Evolutionary conservation across 2,113 vertebrate species (phyloP), one percentile per base, ranked within the genome.

Genomic region (Daphoenositta chrysoptera): DNA sequence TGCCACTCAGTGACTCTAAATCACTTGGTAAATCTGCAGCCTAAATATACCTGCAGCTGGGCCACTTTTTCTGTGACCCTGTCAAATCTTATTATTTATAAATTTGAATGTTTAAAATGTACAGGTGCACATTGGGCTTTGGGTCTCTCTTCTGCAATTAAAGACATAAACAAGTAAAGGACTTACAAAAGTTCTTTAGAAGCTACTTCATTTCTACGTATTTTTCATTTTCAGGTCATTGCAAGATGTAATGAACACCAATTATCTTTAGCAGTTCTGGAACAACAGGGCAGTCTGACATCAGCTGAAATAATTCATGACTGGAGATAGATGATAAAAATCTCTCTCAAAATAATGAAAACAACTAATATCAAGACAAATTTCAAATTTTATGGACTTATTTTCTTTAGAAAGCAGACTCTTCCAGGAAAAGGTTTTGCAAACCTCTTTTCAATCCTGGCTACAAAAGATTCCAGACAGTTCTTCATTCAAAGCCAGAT

Each of bases 1-100:
- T 87, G 13, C 14, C 18, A 48, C 22, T 70, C 48, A 47, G 15
- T 57, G n/a, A 9, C 48, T 89, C 35, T 69, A 61, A 76, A 42
- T 44, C 51, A 70, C 54, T 60, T 53, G 31, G 57, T 66, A 85
- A 91, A 89, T 73, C 66, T 69, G 21, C 11, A 24, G 8, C 63
- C 63, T 73, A 93, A 93, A 83, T 40, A 57, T n/a, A 48, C 35
- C 20, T 73, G 82, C 58, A 94, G 50, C 64, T 93, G 56, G 40
- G 22, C 20, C 79, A 92, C 76, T 84, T 97, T 71, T 94, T 26
- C 40, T 79, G 72, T 61, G 72, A 95, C 83, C 48, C 19, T 94
- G 64, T 89, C 60, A 95, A 37, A 79, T 88, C 37, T 89, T 78
- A 80, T 71, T 88, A 71, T 61, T 92, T 93, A 75, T 75, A 89